A percentile compares a stretch with the other conserved stretches of the same genome.
Evolutionary conservation across 2,888 invertebrate genomes (phyloP).

Genomic region (Habrosyne pyritoides): DNA sequence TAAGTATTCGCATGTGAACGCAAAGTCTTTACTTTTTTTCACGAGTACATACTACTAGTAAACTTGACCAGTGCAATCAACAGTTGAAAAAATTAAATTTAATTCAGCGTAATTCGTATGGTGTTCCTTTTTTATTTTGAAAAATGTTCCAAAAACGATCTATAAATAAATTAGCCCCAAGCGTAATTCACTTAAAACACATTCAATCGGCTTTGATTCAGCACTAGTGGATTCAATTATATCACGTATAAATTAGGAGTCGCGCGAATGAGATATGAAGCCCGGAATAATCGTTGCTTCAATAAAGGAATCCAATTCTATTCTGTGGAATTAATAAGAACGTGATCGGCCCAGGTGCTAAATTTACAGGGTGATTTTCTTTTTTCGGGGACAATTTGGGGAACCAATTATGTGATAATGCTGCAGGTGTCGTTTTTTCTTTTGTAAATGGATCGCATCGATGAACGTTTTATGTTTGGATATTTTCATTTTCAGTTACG

Average conservation of each 20-base stretch:
- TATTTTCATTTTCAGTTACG: no score
- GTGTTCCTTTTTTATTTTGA: no score
- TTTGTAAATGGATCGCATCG: background rate
- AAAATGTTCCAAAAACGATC: background rate
- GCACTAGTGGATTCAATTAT: slow-evolving; percentile 54
- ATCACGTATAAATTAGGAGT: slow-evolving; percentile 66
- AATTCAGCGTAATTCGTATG: no score
- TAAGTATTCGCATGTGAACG: no score
- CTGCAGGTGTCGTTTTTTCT: slow-evolving; percentile 3
- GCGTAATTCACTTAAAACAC: slow-evolving; percentile 22
- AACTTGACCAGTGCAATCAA: no score
- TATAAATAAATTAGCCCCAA: slow-evolving; percentile 8
- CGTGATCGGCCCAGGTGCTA: slow-evolving; percentile 55
- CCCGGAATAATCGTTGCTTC: slow-evolving; percentile 25
- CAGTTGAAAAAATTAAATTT: no score
- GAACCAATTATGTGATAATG: slow-evolving; percentile 7
- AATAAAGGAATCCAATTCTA: slow-evolving; percentile 71
- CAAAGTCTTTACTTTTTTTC: no score
- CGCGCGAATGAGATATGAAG: slow-evolving; percentile 54
- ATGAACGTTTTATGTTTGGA: background rate
- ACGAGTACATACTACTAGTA: no score
- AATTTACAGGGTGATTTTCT: slow-evolving; percentile 32
- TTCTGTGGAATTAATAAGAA: slow-evolving; percentile 62
- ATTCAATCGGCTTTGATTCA: slow-evolving; percentile 28
- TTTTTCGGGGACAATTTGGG: background rate